Evolutionary conservation across 2,113 vertebrate genomes (phyloP).

Genomic region (Ameiurus melas): DNA sequence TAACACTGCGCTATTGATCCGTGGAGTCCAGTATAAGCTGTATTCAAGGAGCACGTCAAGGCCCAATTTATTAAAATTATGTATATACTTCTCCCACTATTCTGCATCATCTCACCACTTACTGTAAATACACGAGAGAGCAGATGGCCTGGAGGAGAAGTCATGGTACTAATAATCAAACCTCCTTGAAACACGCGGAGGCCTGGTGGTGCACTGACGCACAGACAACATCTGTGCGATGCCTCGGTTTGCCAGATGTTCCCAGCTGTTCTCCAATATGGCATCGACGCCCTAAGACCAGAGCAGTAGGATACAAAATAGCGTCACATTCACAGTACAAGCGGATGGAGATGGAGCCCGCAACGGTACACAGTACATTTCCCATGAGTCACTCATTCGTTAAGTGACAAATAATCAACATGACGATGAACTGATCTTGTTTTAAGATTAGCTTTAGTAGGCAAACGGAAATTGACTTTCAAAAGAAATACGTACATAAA

Average conservation of each 20-base stretch:
- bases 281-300: not conserved
- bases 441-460: not conserved
- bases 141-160: not conserved
- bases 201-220: not conserved
- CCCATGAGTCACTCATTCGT: not conserved
- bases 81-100: not conserved
- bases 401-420: not conserved
- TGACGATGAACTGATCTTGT: not conserved
- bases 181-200: not conserved
- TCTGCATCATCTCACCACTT: not conserved
- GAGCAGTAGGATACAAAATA: not conserved
- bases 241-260: not conserved
- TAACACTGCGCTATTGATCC: not conserved
- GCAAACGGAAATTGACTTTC: not conserved
- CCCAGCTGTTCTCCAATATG: conserved; percentile 5
- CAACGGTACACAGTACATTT: not conserved
- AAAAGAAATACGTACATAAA: too few relatives aligned
- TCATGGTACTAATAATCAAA: not conserved
- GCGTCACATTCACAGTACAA: not conserved
- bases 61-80: not conserved
- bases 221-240: not conserved
- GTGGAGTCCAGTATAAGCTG: not conserved
- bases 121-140: not conserved
- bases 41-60: not conserved
- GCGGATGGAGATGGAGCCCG: not conserved